Conservation (phyloP, 2,888 invertebrate genomes). For the Drosophila nr. medialis region DNA sequence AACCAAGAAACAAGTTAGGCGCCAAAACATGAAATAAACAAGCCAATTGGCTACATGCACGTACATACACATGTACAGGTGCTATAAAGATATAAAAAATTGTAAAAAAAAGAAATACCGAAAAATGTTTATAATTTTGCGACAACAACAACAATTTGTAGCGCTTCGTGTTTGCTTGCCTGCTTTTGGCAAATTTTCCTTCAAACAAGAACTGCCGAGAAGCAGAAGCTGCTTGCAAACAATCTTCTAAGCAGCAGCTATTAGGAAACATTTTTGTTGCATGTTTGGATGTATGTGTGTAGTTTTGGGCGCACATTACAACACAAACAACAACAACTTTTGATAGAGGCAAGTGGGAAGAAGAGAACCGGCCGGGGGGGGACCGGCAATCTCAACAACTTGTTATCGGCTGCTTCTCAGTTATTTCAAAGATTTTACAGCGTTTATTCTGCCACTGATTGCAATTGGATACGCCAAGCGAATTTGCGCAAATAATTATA, state of each 20-base stretch:
- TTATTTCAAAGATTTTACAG: constrained; percentile 22
- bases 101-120: constrained; percentile 5
- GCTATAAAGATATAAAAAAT: constrained; percentile 18
- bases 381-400: constrained; percentile 41
- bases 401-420: constrained; percentile 53
- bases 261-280: constrained; percentile 10
- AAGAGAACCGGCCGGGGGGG: not conserved
- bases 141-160: constrained; percentile 64
- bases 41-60: constrained; percentile 68
- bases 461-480: constrained; percentile 53
- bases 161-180: constrained; percentile 17
- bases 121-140: constrained; percentile 35
- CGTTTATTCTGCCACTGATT: constrained; percentile 32
- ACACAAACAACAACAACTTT: constrained; percentile 39
- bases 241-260: constrained; percentile 53
- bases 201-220: constrained; percentile 54
- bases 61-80: constrained; percentile 27
- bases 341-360: not conserved
- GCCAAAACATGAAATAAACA: constrained; percentile 75
- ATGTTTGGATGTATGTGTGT: not conserved
- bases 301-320: constrained; percentile 63
- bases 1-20: constrained; percentile 72
- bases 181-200: constrained; percentile 52
- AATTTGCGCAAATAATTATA: constrained; percentile 62
- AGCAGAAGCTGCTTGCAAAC: constrained; percentile 31